Percentiles rank a stretch among this genome's conserved stretches.
These are phyloP conservation scores for Intellagama lesueurii DNA, from an alignment of 2,797 vertebrate species.

Conservation along the genomic window DNA sequence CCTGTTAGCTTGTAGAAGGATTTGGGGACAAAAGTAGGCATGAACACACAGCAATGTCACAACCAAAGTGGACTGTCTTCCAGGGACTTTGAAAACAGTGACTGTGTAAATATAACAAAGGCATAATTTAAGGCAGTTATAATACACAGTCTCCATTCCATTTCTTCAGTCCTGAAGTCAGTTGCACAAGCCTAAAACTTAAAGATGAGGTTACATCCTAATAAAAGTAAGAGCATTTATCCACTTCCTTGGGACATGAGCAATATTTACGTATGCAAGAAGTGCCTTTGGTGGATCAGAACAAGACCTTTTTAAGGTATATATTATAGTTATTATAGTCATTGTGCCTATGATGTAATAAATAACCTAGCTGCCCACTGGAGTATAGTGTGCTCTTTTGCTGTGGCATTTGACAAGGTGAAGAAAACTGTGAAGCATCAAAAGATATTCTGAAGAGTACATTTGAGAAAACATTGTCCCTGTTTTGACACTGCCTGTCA, in stretches of 20 bases:
- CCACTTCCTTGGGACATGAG: not conserved
- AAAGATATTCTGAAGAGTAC: constrained; percentile 7
- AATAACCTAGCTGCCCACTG: constrained; percentile 1
- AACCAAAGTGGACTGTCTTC: not conserved
- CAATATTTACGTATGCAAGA: not conserved
- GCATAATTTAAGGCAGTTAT: not conserved
- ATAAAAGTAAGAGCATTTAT: not conserved
- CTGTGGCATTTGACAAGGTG: constrained; percentile 6
- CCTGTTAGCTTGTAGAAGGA: not conserved
- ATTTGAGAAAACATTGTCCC: constrained; percentile 15
- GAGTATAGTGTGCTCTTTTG: constrained; percentile 2
- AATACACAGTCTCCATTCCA: not conserved
- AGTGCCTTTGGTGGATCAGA: not conserved
- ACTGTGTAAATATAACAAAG: not conserved
- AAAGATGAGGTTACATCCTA: not conserved
- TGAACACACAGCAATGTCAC: not conserved
- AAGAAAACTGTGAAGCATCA: constrained; percentile 13
- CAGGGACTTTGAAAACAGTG: not conserved
- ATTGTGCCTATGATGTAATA: constrained; percentile 11
- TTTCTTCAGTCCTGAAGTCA: no score
- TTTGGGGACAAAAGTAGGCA: constrained; percentile 1
- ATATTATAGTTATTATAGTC: no score
- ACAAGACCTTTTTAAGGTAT: not conserved
- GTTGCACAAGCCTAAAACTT: not conserved
- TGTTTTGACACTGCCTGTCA: constrained; percentile 34